Base-by-base conservation (phyloP, 2,113 vertebrate genomes). In the Catharus fuscescens region DNA sequence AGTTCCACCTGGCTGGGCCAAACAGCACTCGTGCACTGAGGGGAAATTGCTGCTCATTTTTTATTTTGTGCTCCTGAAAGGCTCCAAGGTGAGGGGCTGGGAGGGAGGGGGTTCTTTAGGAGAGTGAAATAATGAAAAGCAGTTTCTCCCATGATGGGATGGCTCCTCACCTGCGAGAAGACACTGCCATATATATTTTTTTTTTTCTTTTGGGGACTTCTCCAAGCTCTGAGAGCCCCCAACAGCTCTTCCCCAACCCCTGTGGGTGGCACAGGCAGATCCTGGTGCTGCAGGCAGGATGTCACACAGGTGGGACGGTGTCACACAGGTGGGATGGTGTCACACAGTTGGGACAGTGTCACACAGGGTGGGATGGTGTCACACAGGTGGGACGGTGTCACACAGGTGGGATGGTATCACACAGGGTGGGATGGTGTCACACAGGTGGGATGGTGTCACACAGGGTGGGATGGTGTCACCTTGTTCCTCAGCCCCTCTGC, bases 91-190 rank as follows among this genome's bases (percentile, higher is more conserved):
- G 72, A 76, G 70, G 60, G 60, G 31, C 36, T 40, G 74, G 56
- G 29, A 47, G 48, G 71, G 52, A 18, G 9, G 10, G 5, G 25
- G 17, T 13, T 54, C 17, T 16, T 66, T 23, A 31, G 62, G 28
- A 48, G 21, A 14, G 36, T 0, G 5, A 16, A 60, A n/a, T 4
- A 31, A 9, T 36, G 38, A 28, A 45, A 62, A 29, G 18, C 1
- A 0, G 8, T 38, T 83, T 26, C 18, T 38, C 24, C 28, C 2
- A 0, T 2, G 19, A 14, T 0, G 1, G 5, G 21, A 4, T 62
- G 31, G 65, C 25, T 81, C 20, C 23, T 84, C 5, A 36, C 38
- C 38, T 4, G 1, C 8, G 8, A 52, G 57, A 26, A 52, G 36
- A 64, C 10, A 10, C 26, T 1, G 16, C 6, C 2, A 0, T 7